Percentiles rank a stretch among this genome's conserved stretches.
These are phyloP conservation scores for Dexiosoma caninum DNA, from an alignment of 2,888 invertebrate genomes.

Conservation along the genomic window DNA sequence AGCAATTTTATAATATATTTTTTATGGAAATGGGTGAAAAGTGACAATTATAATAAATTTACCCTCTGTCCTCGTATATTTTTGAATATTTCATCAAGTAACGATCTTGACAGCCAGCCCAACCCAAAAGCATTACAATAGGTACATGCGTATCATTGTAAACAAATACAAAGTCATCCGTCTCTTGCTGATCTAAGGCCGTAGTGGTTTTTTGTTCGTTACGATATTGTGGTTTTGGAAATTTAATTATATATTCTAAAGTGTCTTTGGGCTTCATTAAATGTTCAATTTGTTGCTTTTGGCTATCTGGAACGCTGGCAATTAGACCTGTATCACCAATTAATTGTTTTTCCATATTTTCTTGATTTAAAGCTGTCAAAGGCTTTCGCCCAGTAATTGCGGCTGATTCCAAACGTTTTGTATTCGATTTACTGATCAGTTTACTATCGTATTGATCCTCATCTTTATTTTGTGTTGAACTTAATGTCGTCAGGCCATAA, in stretches of 20 bases:
- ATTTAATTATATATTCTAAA: conserved; percentile 82
- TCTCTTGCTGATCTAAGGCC: conserved; percentile 65
- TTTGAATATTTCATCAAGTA: conserved; percentile 88
- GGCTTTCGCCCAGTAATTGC: conserved; percentile 49
- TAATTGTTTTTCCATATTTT: conserved; percentile 16
- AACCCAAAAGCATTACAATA: conserved; percentile 85
- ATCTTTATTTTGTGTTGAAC: conserved; percentile 3
- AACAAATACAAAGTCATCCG: conserved; percentile 80
- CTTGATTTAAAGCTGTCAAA: background rate
- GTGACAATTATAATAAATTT: conserved; percentile 68
- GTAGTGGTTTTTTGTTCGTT: conserved; percentile 59
- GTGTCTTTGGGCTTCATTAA: conserved; percentile 76
- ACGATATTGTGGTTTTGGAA: conserved; percentile 80
- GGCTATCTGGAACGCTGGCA: conserved; percentile 38
- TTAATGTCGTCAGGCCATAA: conserved; percentile 34
- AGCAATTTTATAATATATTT: no score
- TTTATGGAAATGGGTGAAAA: background rate
- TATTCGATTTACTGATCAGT: background rate
- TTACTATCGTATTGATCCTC: conserved; percentile 21
- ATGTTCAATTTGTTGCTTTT: conserved; percentile 52
- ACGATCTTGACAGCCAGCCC: conserved; percentile 89
- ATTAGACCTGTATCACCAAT: conserved; percentile 40
- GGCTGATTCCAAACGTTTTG: conserved; percentile 50
- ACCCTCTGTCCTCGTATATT: conserved; percentile 88
- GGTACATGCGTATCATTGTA: conserved; percentile 82